Base-by-base conservation (phyloP, 1,140 invertebrate genomes). In the Eulimnadia texana region DNA sequence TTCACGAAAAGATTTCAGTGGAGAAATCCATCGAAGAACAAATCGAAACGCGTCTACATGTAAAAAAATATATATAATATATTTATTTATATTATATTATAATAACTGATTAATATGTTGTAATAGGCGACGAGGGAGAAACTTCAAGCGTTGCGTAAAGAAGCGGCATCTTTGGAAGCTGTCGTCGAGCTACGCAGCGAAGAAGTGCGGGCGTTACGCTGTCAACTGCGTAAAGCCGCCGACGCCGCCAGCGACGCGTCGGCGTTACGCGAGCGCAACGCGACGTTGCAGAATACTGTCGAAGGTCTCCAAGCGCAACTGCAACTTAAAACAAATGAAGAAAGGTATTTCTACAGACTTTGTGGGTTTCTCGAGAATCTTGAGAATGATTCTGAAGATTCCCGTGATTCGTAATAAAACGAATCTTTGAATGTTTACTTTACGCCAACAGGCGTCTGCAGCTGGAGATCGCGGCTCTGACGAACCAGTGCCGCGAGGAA, bases 301-400 rank as follows among this genome's bases (percentile, higher is more conserved):
- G 55, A 57, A 33, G 55, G 27, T 25, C 55, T 57, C 28, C 27
- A 57, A 57, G 55, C 55, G 3, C 55, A 57, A 33, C 55, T 57
- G 25, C 27, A 57, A 33, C 55, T 29, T 23, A 57, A 57, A 57
- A 57, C 19, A 20, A 6, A n/a, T 3, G 55, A 57, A 57, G 55
- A 57, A 33, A 57, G 55, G 55, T 57, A 57, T n/a, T n/a, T n/a
- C n/a, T n/a, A n/a, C n/a, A n/a, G n/a, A n/a, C n/a, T n/a, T n/a
- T n/a, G n/a, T n/a, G n/a, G n/a, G n/a, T n/a, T n/a, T n/a, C n/a
- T n/a, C n/a, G n/a, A n/a, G n/a, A n/a, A n/a, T n/a, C n/a, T n/a
- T n/a, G n/a, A n/a, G n/a, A n/a, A n/a, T n/a, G n/a, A n/a, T n/a
- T n/a, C n/a, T n/a, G n/a, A n/a, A n/a, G n/a, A n/a, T n/a, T n/a